phyloP scores from a whole-genome alignment of 2,797 vertebrate species.

The Phaenicophaeus curvirostris region DNA sequence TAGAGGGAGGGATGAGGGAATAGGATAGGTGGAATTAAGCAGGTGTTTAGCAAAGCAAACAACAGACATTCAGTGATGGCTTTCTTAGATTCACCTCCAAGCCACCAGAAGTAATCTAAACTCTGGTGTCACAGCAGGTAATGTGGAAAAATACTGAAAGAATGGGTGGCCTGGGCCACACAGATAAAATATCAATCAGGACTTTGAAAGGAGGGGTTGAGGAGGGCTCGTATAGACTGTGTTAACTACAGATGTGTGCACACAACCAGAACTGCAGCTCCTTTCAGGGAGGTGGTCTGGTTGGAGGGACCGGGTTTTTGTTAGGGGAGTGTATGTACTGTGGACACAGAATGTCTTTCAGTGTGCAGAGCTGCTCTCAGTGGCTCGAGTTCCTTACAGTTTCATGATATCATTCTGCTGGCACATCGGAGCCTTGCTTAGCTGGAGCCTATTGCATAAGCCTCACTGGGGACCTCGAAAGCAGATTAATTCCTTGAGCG shows the following conservation, averaged over 20 bases:
- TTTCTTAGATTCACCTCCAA: not conserved
- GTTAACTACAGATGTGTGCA: not conserved
- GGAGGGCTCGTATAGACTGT: not conserved
- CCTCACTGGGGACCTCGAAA: not conserved
- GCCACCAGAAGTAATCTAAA: not conserved
- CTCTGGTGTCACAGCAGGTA: fast-evolving
- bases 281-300: not conserved
- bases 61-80: not conserved
- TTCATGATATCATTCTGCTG: not conserved
- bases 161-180: not conserved
- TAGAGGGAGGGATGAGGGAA: not conserved
- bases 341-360: not conserved
- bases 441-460: not conserved
- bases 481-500: conserved; percentile 40
- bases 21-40: not conserved
- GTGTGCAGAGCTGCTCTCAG: fast-evolving
- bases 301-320: not conserved
- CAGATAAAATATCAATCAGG: not conserved
- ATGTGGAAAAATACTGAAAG: not conserved
- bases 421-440: not conserved
- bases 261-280: too few species aligned
- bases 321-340: fast-evolving
- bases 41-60: not conserved
- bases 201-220: not conserved
- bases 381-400: not conserved